These are phyloP conservation scores for Tokudaia tokunoshimensis DNA, from an alignment of 2,797 vertebrate genomes.

Conservation along the genomic window DNA sequence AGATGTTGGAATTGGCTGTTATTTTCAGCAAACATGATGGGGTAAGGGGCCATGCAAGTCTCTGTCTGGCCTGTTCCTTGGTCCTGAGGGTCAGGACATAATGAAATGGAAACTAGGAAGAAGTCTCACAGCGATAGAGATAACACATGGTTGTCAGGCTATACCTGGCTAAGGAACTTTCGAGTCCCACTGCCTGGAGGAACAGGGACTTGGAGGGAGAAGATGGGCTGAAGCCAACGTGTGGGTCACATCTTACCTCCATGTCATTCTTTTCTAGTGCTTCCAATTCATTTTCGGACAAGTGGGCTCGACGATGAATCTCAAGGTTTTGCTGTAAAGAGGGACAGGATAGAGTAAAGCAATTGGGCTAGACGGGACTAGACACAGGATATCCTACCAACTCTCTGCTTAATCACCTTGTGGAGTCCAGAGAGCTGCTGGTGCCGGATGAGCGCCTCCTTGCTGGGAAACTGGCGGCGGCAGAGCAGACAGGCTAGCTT, in stretches of 20 bases:
- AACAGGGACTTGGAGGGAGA: neutral
- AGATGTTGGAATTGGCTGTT: neutral
- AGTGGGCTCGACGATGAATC: constrained; percentile 89
- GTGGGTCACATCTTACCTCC: constrained; percentile 89
- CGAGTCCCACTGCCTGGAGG: neutral
- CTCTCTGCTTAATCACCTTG: constrained; percentile 82
- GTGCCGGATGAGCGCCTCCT: constrained; percentile 94
- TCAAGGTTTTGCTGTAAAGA: constrained; percentile 94
- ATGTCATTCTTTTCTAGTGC: constrained; percentile 87
- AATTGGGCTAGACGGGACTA: neutral
- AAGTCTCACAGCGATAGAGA: neutral
- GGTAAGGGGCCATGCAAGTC: neutral
- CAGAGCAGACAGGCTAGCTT: constrained; percentile 96
- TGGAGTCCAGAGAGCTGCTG: constrained; percentile 95
- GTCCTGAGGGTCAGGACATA: neutral
- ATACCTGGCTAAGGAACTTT: neutral
- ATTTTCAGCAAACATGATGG: neutral
- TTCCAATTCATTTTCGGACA: constrained; percentile 88
- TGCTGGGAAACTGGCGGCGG: constrained; percentile 95
- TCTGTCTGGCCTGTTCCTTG: neutral
- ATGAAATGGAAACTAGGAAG: neutral
- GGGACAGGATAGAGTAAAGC: constrained; percentile 1
- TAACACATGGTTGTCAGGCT: neutral
- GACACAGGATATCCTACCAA: neutral
- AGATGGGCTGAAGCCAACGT: neutral